Evolutionary conservation across 1,140 invertebrate species (phyloP), one percentile per base, ranked within the genome.

Genomic region (Aphaenogaster ashmeadi): DNA sequence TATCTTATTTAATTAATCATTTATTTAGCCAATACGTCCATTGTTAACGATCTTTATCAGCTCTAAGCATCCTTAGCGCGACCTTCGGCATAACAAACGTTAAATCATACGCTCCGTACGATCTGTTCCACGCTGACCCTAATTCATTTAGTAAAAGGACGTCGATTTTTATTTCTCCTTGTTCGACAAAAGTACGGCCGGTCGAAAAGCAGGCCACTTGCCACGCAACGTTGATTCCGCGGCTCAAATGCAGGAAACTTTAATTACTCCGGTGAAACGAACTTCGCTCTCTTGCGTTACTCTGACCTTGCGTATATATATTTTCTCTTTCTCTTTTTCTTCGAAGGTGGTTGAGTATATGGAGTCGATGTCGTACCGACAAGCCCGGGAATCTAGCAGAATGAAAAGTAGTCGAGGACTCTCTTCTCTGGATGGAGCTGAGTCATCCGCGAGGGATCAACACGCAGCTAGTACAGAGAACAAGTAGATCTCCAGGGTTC

Each of bases 181-280:
- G 60, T 64, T 47, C 44, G 38, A 38, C 50, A 41, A 50, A 60
- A 62, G 83, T 58, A 74, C 69, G 27, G 66, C 54, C 36, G 15
- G 58, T 13, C 38, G 7, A 67, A 81, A 91, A 91, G 33, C 77
- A 86, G 90, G 90, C 13, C 89, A 77, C 33, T 60, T 81, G 87
- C 72, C 80, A 89, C 85, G 90, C 84, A 89, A 91, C 89, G 87
- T n/a, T 64, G 74, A 60, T 52, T 85, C 77, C 74, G 36, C 66
- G 77, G 64, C 41, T 87, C 78, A 89, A 89, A 89, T 72, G 77
- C 88, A 91, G 88, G 80, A 91, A 91, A 91, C 85, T 89, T 91
- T 91, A 91, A 91, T 91, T 91, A 91, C 71, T 87, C 85, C 84
- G 88, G 33, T 67, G 90, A 89, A 87, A 91, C 88, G 90, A 91